Base-by-base conservation (phyloP, 2,113 vertebrate species). In the Hystrix cristata region DNA sequence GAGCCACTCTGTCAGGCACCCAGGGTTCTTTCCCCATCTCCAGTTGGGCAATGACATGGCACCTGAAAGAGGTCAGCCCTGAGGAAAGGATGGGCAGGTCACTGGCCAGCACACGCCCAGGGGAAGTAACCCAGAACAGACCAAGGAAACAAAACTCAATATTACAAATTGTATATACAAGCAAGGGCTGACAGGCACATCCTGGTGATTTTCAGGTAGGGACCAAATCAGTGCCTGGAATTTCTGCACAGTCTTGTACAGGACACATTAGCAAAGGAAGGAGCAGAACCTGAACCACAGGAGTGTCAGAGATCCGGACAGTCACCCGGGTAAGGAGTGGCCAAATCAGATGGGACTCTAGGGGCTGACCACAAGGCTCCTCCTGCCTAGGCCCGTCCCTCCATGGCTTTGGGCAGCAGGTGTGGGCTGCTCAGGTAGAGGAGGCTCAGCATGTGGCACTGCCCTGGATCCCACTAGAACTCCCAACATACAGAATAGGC, bases 11-110 rank as follows among this genome's bases (percentile, higher is more conserved):
- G 25, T 97, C 79, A 74, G 87, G 96, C 10, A 95, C 82, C 96
- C 93, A 95, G 18, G 86, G 90, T 51, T 96, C 91, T 76, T 89
- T 69, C 23, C 91, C 79, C 78, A 91, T 85, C 83, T 96, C 64
- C 48, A 91, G 51, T 3, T 85, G 87, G 71, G 87, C 91, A 85
- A 91, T 79, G 29, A 91, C 1, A 3, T 86, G 83, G 48, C 87
- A 76, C 71, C 94, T 89, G 84, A 89, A 94, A 86, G 95, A 95
- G 0, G 53, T 67, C 74, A 97, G 94, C 43, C 95, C 95, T 97
- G 60, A 62, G n/a, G 85, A 65, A 88, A 62, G 88, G 34, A 91
- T 19, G 29, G 19, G 19, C 25, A 57, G 59, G 46, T 96, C 29
- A 87, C 55, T 27, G 46, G 87, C 51, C 34, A 90, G 81, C n/a